Evolutionary conservation across 1,140 invertebrate species (phyloP).

Genomic region (Drosophila mayri): DNA sequence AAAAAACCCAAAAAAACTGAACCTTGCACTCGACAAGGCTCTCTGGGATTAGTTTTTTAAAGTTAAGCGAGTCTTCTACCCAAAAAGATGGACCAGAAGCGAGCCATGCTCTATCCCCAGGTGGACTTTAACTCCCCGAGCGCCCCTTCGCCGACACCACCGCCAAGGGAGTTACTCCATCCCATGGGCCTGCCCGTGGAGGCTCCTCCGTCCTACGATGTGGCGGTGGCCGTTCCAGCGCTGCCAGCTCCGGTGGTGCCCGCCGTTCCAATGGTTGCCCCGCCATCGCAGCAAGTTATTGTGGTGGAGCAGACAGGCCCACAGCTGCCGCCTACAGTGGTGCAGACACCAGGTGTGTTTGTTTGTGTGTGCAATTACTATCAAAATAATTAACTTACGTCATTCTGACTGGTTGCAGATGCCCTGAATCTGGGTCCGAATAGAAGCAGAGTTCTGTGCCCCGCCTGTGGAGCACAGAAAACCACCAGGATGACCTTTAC

Average conservation of each 20-base stretch:
- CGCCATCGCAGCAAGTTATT: constrained; percentile 34
- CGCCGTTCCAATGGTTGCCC: constrained; percentile 29
- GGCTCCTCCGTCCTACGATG: constrained; percentile 78
- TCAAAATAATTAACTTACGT: constrained; percentile 17
- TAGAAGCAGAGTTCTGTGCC: constrained; percentile 85
- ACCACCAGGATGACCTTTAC: constrained; percentile 86
- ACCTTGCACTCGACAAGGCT: constrained; percentile 51
- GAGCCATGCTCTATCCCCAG: constrained; percentile 79
- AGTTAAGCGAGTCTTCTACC: not conserved
- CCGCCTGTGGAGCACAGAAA: constrained; percentile 86
- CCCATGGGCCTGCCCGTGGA: constrained; percentile 49
- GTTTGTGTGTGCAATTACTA: constrained; percentile 8
- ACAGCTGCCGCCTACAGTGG: constrained; percentile 56
- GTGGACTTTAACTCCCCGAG: constrained; percentile 63
- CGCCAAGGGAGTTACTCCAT: constrained; percentile 24
- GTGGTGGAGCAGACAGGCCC: constrained; percentile 37
- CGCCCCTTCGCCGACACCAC: constrained; percentile 53
- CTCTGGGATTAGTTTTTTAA: not conserved
- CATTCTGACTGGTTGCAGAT: constrained; percentile 15
- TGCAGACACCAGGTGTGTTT: constrained; percentile 34
- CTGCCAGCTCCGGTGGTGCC: constrained; percentile 10
- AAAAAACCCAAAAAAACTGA: constrained; percentile 31
- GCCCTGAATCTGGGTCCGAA: constrained; percentile 85
- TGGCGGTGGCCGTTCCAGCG: constrained; percentile 63
- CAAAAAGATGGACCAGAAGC: constrained; percentile 74